Conservation (phyloP, 2,888 invertebrate genomes). For the Panzeria rudis region DNA sequence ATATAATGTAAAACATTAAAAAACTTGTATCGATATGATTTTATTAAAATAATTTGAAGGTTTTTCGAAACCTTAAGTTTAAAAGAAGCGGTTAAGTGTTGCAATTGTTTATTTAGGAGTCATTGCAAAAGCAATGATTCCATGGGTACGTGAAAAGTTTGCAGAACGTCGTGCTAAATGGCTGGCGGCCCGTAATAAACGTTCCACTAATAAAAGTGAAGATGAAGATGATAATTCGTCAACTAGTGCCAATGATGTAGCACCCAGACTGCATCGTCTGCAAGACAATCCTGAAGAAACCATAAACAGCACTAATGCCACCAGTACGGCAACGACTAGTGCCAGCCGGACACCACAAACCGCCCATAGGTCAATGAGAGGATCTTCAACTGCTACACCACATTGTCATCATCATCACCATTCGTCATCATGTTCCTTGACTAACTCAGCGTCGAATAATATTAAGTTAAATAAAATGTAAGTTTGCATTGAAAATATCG, state of each 20-base stretch:
- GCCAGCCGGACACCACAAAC: slow-evolving; percentile 51
- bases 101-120: slow-evolving; percentile 10
- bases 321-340: slow-evolving; percentile 17
- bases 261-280: slow-evolving; percentile 63
- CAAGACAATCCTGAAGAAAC: slow-evolving; percentile 66
- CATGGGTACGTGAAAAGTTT: slow-evolving; percentile 84
- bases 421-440: slow-evolving; percentile 67
- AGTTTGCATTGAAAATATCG: slow-evolving; percentile 38
- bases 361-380: slow-evolving; percentile 62
- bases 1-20: slow-evolving; percentile 24
- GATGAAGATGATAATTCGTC: slow-evolving; percentile 63
- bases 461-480: slow-evolving; percentile 69
- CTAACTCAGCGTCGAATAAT: slow-evolving; percentile 64
- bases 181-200: slow-evolving; percentile 80
- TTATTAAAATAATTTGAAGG: background rate
- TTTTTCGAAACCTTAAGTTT: background rate
- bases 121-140: slow-evolving; percentile 79
- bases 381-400: slow-evolving; percentile 29
- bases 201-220: slow-evolving; percentile 64
- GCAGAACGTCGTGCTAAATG: slow-evolving; percentile 83
- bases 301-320: background rate
- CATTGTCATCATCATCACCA: slow-evolving; percentile 68
- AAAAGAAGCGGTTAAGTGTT: slow-evolving; percentile 15
- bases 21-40: slow-evolving; percentile 12
- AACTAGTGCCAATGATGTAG: slow-evolving; percentile 57